Evolutionary conservation across 2,797 vertebrate genomes (phyloP).

Genomic region (Limosa lapponica): DNA sequence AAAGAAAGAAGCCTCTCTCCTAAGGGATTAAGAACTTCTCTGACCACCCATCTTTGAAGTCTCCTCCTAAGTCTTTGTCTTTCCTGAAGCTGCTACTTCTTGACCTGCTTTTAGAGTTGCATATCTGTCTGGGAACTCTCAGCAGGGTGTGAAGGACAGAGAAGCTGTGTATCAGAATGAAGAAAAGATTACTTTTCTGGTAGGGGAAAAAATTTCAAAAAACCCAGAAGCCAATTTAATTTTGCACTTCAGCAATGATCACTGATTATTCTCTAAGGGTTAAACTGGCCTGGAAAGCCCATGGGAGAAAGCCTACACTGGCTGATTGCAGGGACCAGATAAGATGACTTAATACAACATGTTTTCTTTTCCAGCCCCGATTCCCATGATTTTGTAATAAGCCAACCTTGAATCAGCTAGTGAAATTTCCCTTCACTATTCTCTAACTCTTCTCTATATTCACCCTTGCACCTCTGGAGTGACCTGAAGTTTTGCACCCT

Average conservation of each 20-base stretch:
- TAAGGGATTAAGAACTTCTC: conserved; percentile 21
- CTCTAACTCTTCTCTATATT: not conserved
- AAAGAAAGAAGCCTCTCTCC: not conserved
- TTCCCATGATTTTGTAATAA: conserved; percentile 41
- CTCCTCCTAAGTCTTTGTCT: not conserved
- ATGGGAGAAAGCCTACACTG: not conserved
- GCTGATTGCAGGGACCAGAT: conserved; percentile 17
- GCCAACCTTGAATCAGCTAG: not conserved
- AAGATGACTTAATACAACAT: conserved; percentile 34
- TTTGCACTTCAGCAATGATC: not conserved
- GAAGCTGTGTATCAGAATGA: not conserved
- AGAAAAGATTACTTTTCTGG: not conserved
- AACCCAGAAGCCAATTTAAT: not conserved
- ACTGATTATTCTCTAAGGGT: not conserved
- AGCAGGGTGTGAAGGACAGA: not conserved
- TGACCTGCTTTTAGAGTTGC: not conserved
- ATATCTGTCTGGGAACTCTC: not conserved
- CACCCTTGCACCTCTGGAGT: not conserved
- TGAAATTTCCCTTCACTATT: not conserved
- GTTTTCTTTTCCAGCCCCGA: conserved; percentile 28
- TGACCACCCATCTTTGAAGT: not conserved
- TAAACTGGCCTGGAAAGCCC: conserved; percentile 22
- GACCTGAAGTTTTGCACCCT: not conserved
- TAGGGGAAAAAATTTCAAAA: not conserved
- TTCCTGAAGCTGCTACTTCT: not conserved